Percentiles rank a stretch among this genome's conserved stretches.
Evolutionary conservation across 2,888 invertebrate species (phyloP).

Genomic region (Xestia c-nigrum): DNA sequence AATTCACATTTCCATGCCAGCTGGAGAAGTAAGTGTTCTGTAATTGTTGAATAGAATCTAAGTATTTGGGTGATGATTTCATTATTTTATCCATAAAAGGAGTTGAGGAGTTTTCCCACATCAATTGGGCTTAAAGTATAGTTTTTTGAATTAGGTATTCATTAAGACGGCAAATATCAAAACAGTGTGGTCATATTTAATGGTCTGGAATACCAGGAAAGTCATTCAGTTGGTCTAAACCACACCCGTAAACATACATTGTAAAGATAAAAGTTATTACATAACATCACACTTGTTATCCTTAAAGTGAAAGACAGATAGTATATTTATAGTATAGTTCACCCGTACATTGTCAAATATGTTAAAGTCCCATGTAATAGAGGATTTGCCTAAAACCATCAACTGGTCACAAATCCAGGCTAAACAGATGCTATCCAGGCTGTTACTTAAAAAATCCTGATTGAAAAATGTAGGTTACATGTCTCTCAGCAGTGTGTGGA

Average conservation of each 20-base stretch:
- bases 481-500: neutral
- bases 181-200: neutral
- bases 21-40: conserved; percentile 82
- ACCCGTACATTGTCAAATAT: neutral
- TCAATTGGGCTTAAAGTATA: neutral
- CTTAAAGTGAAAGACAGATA: no score
- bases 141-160: no score
- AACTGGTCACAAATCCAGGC: neutral
- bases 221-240: neutral
- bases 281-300: neutral
- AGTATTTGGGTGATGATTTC: neutral
- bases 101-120: neutral
- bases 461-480: neutral
- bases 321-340: no score
- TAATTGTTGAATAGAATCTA: neutral
- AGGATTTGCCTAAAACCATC: neutral
- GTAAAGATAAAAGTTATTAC: neutral
- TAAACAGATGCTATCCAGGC: neutral
- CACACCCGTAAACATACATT: neutral
- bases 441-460: neutral
- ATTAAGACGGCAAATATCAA: neutral
- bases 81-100: neutral
- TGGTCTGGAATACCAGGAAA: neutral
- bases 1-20: conserved; percentile 95
- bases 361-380: neutral